Evolutionary conservation across 1,140 invertebrate genomes (phyloP).

Genomic region (Brachionus paranguensis): DNA sequence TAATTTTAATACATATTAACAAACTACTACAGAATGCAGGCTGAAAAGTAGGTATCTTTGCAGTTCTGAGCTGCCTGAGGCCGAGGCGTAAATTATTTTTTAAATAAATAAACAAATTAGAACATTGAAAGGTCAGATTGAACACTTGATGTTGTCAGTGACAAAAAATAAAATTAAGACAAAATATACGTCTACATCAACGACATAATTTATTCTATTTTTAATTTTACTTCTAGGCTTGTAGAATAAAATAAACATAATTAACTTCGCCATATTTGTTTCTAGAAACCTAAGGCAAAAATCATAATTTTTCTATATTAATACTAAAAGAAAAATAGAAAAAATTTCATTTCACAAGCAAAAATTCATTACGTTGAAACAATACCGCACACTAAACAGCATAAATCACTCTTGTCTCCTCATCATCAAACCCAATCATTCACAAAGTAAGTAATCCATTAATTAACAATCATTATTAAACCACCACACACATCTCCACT

Average conservation of each 20-base stretch:
- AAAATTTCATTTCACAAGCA: not conserved
- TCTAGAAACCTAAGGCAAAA: not conserved
- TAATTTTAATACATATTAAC: too few relatives aligned
- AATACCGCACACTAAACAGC: not conserved
- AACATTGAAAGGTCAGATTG: too few relatives aligned
- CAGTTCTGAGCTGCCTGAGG: too few relatives aligned
- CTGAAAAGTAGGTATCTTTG: too few relatives aligned
- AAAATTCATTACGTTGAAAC: not conserved
- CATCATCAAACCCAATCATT: not conserved
- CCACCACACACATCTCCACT: not conserved
- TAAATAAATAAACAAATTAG: too few relatives aligned
- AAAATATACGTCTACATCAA: not conserved
- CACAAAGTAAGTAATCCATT: not conserved
- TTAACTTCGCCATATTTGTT: constrained; percentile 18
- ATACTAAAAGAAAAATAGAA: not conserved
- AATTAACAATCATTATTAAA: not conserved
- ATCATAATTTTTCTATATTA: not conserved
- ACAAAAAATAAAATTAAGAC: not conserved
- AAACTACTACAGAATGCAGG: too few relatives aligned
- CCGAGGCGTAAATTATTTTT: too few relatives aligned
- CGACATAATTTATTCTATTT: not conserved
- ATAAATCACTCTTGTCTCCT: not conserved
- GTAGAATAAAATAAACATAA: not conserved
- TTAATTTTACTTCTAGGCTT: not conserved
- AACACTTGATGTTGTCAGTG: too few relatives aligned